A percentile compares a stretch with the other conserved stretches of the same genome.
These are phyloP conservation scores for Leucopsar rothschildi DNA, from an alignment of 2,113 vertebrate genomes.

Conservation along the genomic window DNA sequence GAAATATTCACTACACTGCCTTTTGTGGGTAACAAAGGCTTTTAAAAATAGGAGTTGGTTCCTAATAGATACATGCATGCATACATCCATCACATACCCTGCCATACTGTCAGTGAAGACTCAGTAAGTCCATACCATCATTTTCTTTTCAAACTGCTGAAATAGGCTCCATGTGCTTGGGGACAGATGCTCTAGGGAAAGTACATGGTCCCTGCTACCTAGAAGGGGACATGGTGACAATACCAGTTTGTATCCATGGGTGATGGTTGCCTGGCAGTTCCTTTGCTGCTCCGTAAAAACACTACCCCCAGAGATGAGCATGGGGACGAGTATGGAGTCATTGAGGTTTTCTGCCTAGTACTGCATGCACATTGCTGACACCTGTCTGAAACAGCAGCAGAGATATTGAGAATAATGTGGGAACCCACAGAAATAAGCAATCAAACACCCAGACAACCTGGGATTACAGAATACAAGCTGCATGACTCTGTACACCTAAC, in stretches of 20 bases:
- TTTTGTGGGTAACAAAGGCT: neutral
- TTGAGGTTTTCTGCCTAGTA: neutral
- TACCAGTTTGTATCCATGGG: neutral
- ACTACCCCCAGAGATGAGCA: rapidly evolving
- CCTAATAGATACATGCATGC: neutral
- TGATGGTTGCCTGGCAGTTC: neutral
- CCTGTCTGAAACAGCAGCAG: neutral
- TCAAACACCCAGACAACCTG: neutral
- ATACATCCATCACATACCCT: neutral
- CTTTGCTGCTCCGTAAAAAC: neutral
- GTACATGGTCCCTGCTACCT: neutral
- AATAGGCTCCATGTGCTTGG: rapidly evolving
- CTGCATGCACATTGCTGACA: rapidly evolving
- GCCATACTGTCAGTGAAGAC: neutral
- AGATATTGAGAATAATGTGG: neutral
- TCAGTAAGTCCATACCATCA: neutral
- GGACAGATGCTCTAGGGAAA: neutral
- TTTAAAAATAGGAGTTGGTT: neutral
- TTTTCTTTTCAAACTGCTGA: neutral
- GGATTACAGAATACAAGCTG: neutral
- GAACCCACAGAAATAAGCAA: neutral
- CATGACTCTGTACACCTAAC: neutral
- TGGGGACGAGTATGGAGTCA: neutral
- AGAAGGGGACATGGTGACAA: neutral
- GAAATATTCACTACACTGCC: neutral